Percentiles rank a stretch among this genome's conserved stretches.
Conservation (phyloP, 2,113 vertebrate species). For the Scomber japonicus region DNA sequence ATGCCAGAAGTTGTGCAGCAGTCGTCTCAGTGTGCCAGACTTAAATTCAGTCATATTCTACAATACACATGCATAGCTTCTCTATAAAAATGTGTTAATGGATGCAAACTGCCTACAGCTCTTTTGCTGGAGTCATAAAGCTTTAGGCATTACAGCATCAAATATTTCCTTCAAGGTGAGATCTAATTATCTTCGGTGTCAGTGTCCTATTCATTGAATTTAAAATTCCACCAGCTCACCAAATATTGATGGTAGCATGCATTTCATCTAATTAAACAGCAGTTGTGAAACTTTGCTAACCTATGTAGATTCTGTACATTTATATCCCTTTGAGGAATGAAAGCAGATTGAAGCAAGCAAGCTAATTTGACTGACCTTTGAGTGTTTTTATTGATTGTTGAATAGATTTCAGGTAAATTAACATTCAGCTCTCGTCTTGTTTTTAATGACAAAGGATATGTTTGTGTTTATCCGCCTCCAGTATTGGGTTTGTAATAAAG, state of each 20-base stretch:
- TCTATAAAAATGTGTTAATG: slow-evolving; percentile 63
- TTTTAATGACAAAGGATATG: slow-evolving; percentile 41
- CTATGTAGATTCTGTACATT: slow-evolving; percentile 24
- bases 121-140: slow-evolving; percentile 50
- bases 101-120: slow-evolving; percentile 59
- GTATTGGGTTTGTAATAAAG: neutral
- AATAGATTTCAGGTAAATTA: slow-evolving; percentile 49
- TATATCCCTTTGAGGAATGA: slow-evolving; percentile 28
- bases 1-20: slow-evolving; percentile 51
- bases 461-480: slow-evolving; percentile 43
- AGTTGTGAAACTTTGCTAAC: slow-evolving; percentile 15
- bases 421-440: slow-evolving; percentile 28
- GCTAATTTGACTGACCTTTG: slow-evolving; percentile 65
- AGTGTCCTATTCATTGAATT: neutral
- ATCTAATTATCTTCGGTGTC: slow-evolving; percentile 32
- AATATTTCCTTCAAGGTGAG: slow-evolving; percentile 50
- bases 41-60: slow-evolving; percentile 38
- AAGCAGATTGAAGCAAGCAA: slow-evolving; percentile 13
- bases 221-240: neutral
- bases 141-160: slow-evolving; percentile 41
- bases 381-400: slow-evolving; percentile 48
- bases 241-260: slow-evolving; percentile 20
- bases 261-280: slow-evolving; percentile 57
- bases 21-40: slow-evolving; percentile 24
- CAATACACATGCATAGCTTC: slow-evolving; percentile 29